A percentile compares a stretch with the other conserved stretches of the same genome.
These are phyloP conservation scores for Sylvietta virens DNA, from an alignment of 2,113 vertebrate species.

Conservation along the genomic window DNA sequence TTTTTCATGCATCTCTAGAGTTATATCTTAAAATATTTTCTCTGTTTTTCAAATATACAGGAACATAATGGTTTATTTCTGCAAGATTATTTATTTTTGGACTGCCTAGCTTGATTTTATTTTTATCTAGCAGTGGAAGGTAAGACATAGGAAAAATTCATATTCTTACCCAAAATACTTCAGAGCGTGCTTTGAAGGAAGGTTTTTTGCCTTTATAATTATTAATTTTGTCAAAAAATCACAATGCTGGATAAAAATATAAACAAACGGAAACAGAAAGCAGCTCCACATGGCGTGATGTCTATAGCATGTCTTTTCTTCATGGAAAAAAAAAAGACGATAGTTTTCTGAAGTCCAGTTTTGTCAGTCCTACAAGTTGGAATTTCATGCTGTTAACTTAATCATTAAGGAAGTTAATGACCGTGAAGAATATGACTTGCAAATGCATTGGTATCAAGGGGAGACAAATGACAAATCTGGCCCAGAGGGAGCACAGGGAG, in stretches of 20 bases:
- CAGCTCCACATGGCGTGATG: not conserved
- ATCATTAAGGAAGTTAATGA: not conserved
- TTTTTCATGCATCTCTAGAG: not conserved
- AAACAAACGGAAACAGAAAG: not conserved
- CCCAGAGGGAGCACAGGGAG: not conserved
- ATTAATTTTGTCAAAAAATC: not conserved
- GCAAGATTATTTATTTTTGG: not conserved
- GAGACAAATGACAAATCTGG: not conserved
- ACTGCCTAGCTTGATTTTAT: not conserved
- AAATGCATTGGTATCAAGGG: not conserved
- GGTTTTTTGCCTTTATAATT: not conserved
- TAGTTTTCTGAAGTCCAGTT: not conserved
- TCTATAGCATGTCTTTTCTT: not conserved
- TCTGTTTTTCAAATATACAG: not conserved
- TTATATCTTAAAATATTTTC: not conserved
- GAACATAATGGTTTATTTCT: not conserved
- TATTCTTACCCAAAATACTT: not conserved
- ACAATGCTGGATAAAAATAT: not conserved
- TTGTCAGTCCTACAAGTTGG: not conserved
- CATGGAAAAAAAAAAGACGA: not conserved
- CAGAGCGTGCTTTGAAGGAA: not conserved
- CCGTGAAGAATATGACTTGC: not conserved
- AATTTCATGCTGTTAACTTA: constrained; percentile 16
- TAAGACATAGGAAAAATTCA: not conserved
- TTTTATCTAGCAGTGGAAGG: not conserved